Evolutionary conservation across 2,888 invertebrate species (phyloP).

Genomic region (Neoascia interrupta): DNA sequence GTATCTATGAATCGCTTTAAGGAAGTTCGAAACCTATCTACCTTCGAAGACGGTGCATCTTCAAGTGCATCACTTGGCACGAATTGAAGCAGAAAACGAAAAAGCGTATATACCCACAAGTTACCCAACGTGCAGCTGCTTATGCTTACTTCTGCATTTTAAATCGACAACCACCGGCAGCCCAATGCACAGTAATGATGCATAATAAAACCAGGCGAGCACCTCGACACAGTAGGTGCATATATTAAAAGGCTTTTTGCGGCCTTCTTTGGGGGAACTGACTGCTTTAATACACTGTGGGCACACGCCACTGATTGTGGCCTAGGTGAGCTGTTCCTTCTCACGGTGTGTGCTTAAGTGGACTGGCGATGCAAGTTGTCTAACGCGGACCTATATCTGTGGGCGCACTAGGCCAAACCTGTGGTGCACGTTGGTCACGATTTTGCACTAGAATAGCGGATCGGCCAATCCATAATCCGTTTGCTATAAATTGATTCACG

Average conservation of each 20-base stretch:
- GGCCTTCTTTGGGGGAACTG: conserved; percentile 30
- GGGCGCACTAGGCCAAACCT: conserved; percentile 39
- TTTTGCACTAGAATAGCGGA: conserved; percentile 32
- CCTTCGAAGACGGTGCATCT: conserved; percentile 29
- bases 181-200: conserved; percentile 34
- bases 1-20: conserved; percentile 32
- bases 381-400: conserved; percentile 23
- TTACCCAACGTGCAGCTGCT: conserved; percentile 49
- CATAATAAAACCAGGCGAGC: conserved; percentile 18
- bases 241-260: conserved; percentile 37
- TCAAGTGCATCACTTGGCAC: conserved; percentile 64
- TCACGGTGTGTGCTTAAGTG: conserved; percentile 46
- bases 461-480: conserved; percentile 16
- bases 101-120: conserved; percentile 19
- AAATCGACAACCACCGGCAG: conserved; percentile 35
- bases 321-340: conserved; percentile 45
- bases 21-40: conserved; percentile 30
- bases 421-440: conserved; percentile 61
- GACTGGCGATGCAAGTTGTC: conserved; percentile 15
- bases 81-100: conserved; percentile 39
- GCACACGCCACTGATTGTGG: conserved; percentile 59
- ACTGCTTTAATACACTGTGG: conserved; percentile 2
- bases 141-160: conserved; percentile 33
- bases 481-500: conserved; percentile 43
- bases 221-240: neutral